Evolutionary conservation across 2,113 vertebrate species (phyloP).

Genomic region (Mastomys natalensis): DNA sequence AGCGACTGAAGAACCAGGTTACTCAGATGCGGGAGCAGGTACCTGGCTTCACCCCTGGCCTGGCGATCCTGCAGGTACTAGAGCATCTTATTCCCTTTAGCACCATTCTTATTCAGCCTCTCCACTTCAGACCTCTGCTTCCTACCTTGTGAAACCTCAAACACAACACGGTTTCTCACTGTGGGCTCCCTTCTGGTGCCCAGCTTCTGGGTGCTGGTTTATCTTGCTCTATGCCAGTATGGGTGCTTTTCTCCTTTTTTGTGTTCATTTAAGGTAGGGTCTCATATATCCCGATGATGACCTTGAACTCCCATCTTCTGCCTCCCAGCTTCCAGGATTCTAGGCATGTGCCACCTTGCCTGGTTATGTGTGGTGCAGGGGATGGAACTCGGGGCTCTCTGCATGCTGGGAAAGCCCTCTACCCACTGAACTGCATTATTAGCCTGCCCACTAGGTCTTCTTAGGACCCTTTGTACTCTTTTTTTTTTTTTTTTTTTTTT

Average conservation of each 20-base stretch:
- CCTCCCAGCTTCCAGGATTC: neutral
- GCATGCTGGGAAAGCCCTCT: too few species aligned
- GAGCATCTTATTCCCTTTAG: neutral
- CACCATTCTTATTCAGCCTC: neutral
- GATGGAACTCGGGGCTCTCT: neutral
- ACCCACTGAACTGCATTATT: neutral
- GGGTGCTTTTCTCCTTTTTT: neutral
- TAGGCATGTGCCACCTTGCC: neutral
- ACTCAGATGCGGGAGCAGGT: conserved; percentile 90
- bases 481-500: too few species aligned
- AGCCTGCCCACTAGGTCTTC: neutral
- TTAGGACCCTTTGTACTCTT: neutral
- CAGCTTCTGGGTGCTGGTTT: neutral
- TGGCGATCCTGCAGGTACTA: conserved; percentile 96
- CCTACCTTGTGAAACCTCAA: neutral
- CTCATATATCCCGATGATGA: neutral
- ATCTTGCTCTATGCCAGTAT: neutral
- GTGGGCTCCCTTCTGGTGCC: neutral
- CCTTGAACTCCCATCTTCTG: neutral
- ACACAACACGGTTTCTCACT: neutral
- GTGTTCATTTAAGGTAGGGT: neutral
- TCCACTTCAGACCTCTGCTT: neutral
- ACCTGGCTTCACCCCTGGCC: conserved; percentile 93
- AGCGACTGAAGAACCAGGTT: conserved; percentile 93
- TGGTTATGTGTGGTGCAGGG: neutral